Evolutionary conservation across 2,113 vertebrate genomes (phyloP), one percentile per base, ranked within the genome.

Genomic region (Dipodomys ordii): DNA sequence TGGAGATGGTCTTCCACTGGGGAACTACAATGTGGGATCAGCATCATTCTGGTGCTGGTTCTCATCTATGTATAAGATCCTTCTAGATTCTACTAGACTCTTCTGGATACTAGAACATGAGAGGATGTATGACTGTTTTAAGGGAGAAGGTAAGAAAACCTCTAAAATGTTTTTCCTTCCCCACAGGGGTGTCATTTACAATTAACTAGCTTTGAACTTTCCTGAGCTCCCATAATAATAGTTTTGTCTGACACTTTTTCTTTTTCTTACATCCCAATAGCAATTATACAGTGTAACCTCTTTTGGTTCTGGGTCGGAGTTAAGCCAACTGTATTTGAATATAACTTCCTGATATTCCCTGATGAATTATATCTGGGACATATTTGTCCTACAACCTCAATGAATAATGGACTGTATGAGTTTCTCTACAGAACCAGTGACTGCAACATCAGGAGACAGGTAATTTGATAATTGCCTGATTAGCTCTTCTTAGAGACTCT

Each of bases 301-400:
- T 57, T 22, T 72, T 44, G 22, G 72, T 44, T 92, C 79, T 53
- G 91, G 22, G 73, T 7, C 44, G 84, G 74, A 13, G 57, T 84
- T 7, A 92, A 79, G 44, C 6, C 39, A 28, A 73, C 80, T 57
- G 65, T 79, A 44, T 71, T 94, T 79, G 39, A 11, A 23, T 18
- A 72, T 4, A 1, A 65, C 13, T 57, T 92, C 4, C 39, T 32
- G 0, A 2, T 88, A 65, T 9, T 12, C n/a, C 65, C 85, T 19
- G 15, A 32, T 65, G 84, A 92, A 83, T 30, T 92, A 2, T 88
- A 67, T 67, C 79, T 92, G 10, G 93, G 79, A 35, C 11, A 15
- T 18, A 0, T 0, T 2, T 94, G 73, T 88, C 85, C 80, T 72
- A 69, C 83, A 28, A 88, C 72, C n/a, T 73, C 8, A 0, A 20